Evolutionary conservation across 2,888 invertebrate species (phyloP), one percentile per base, ranked within the genome.

Genomic region (Lochmaea crataegi): DNA sequence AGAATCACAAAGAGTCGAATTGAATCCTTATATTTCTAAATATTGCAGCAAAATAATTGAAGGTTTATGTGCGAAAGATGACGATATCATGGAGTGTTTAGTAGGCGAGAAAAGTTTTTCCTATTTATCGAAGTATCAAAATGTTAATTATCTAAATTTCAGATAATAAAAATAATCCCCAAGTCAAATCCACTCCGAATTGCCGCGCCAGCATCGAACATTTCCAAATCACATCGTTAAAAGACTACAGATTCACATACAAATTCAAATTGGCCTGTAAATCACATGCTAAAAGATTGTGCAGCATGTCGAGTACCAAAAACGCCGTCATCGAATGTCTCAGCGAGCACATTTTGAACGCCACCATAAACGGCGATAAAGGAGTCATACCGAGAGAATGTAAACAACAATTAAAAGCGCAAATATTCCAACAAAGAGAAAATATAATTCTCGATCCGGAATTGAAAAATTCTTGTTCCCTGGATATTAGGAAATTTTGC

Each of bases 201-300:
- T 99, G 99, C 86, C 90, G 94, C 77, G 95, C 95, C 51, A 96
- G 97, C 75, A 94, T 99, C 65, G 98, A 99, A 87, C 99, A 99
- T 88, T 97, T 98, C 84, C 99, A 99, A 87, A 89, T 99, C 75
- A 94, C 98, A 75, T 94, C 96, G 2, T 86, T 99, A 77, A 96
- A 97, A 86, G 96, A 96, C 87, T 97, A 96, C 86, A 94, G 93
- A 82, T 99, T 98, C 85, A 96, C 95, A 1, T 94, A 94, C 82
- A 96, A 96, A 86, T 99, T 99, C 86, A 97, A 98, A 87, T 92
- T 97, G 85, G 95, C 97, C 0, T 99, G 99, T 83, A 94, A 94
- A 81, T 91, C 92, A 2, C 92, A 94, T 85, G 96, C 96, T 0
- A 80, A 90, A 70, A 88, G 91, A 76, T 91, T 90, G 83, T 92